phyloP scores from a whole-genome alignment of 1,140 invertebrate genomes.

The Lordiphosa collinella region DNA sequence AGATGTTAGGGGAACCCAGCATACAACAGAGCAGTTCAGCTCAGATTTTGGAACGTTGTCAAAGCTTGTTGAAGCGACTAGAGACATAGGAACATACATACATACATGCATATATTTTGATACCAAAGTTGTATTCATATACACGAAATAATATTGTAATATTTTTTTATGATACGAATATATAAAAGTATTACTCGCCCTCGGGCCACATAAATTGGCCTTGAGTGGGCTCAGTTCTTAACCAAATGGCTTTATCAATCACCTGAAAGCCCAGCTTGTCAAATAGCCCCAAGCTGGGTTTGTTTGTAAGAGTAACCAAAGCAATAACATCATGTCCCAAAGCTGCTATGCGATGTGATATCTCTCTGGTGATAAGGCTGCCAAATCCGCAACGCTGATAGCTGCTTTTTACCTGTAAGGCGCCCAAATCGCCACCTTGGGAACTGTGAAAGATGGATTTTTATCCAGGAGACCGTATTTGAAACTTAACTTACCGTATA shows the following conservation, averaged over 20 bases:
- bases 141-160: conserved; percentile 34
- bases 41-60: conserved; percentile 23
- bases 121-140: conserved; percentile 69
- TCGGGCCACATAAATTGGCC: conserved; percentile 43
- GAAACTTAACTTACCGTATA: conserved; percentile 37
- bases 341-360: conserved; percentile 59
- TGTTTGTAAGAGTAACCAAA: conserved; percentile 57
- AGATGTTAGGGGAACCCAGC: conserved; percentile 44
- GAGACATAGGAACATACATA: conserved; percentile 13
- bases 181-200: conserved; percentile 31
- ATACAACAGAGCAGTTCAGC: conserved; percentile 40
- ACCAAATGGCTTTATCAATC: conserved; percentile 62
- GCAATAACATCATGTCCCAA: conserved; percentile 72
- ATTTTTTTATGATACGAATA: conserved; percentile 7
- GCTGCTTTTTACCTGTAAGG: conserved; percentile 66
- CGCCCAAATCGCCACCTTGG: conserved; percentile 75
- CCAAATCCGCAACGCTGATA: conserved; percentile 77
- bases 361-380: conserved; percentile 60
- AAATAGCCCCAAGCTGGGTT: conserved; percentile 61
- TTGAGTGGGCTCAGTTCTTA: conserved; percentile 27
- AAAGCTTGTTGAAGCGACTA: conserved; percentile 20
- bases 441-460: conserved; percentile 8
- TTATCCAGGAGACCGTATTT: too few species aligned
- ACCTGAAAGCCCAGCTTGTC: conserved; percentile 70
- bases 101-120: conserved; percentile 54